Percentiles rank a stretch among this genome's conserved stretches.
Conservation (phyloP, 2,113 vertebrate species). For the Dendrocopos noguchii region DNA sequence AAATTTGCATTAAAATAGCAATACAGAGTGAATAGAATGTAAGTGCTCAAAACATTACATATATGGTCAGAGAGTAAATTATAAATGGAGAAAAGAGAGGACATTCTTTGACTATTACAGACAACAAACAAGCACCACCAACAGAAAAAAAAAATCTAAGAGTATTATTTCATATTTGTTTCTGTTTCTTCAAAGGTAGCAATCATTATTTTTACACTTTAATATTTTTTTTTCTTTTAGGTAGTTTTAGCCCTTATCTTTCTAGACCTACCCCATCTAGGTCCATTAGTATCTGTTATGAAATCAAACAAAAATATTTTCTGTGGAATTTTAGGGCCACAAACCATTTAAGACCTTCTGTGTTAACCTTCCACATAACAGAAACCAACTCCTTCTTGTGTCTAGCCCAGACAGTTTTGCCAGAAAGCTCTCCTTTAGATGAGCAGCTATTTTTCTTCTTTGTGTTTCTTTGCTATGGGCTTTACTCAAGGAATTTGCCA, state of each 20-base stretch:
- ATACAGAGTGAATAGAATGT: neutral
- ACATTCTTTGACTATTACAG: neutral
- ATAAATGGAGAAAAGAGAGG: neutral
- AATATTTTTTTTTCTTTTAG: neutral
- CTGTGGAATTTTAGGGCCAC: neutral
- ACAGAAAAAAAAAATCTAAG: neutral
- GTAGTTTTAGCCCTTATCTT: neutral
- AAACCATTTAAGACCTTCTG: neutral
- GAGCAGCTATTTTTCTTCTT: neutral
- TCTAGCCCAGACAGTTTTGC: neutral
- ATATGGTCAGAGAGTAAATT: neutral
- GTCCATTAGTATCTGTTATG: neutral
- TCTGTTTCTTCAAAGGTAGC: neutral
- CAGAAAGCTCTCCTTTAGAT: neutral
- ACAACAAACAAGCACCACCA: neutral
- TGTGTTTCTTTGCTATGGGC: neutral
- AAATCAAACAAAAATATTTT: neutral
- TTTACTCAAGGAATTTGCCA: neutral
- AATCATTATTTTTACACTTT: neutral
- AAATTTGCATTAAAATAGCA: constrained; percentile 60
- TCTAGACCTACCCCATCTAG: neutral
- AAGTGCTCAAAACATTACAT: neutral
- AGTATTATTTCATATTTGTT: neutral
- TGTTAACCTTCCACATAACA: neutral
- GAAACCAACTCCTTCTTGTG: neutral